Evolutionary conservation across 2,113 vertebrate genomes (phyloP), one percentile per base, ranked within the genome.

Genomic region (Megaleporinus macrocephalus): DNA sequence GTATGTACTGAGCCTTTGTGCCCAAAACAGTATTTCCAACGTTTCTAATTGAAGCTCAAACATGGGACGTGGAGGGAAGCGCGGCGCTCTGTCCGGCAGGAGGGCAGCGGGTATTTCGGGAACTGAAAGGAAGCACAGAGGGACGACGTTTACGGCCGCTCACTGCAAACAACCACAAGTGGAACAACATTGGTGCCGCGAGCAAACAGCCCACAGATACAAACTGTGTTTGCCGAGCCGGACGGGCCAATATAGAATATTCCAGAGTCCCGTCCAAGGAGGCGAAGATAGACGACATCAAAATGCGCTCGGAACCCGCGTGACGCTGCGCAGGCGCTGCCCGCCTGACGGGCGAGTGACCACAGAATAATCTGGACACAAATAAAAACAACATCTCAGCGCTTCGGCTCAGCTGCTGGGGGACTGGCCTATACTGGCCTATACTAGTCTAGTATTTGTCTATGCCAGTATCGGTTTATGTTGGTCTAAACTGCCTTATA

Each of bases 121-220:
- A n/a, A 61, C 57, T 61, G 33, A 44, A 70, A 70, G 36, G 1
- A 10, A 41, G 66, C 66, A 91, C 87, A 93, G 92, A 93, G 88
- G 87, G 89, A 88, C 89, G 91, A 93, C 91, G 65, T 93, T 92
- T 91, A 92, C 89, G 91, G 91, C 83, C 89, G 83, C 81, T 81
- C 87, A 90, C 83, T 30, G 94, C 89, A 93, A 94, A 94, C 92
- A 94, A 92, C 93, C 94, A 92, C 93, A 91, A 89, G 89, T 89
- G 92, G 92, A 94, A 93, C 91, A 93, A 91, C 90, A 92, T 93
- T 87, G 62, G 78, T n/a, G 88, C 93, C 91, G 26, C 90, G 90
- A 90, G 87, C 80, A 87, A 92, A 94, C 89, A 94, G 88, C 89
- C 90, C 49, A 94, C 90, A 92, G 93, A 92, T 93, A 92, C 88